Evolutionary conservation across 2,113 vertebrate genomes (phyloP), one percentile per base, ranked within the genome.

Genomic region (Colaptes auratus): DNA sequence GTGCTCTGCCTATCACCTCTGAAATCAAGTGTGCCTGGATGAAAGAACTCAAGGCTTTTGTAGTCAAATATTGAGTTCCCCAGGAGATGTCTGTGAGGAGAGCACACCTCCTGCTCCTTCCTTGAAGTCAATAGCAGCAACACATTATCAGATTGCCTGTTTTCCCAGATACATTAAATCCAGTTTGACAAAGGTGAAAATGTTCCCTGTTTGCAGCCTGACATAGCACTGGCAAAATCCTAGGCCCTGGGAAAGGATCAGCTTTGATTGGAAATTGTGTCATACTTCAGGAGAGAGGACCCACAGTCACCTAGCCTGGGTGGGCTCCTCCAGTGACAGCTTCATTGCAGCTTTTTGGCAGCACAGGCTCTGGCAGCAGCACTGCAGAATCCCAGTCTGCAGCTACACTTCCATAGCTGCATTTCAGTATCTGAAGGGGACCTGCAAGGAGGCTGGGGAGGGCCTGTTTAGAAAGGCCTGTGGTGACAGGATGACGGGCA

Each of bases 101-200:
- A 82, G 60, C 71, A 70, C 0, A 1, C 33, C 30, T 93, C 48
- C 82, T 64, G 55, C 85, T 85, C 71, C 56, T 85, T 88, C 79
- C 87, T 92, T 67, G 65, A 93, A 96, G 87, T 95, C 92, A 90
- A 83, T 48, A 92, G 84, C 15, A 77, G 48, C 89, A 91, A 80
- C 64, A 76, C 48, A 44, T 96, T 95, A 93, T 89, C 94, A 82
- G 87, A 91, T 88, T 67, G 84, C 28, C 94, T 92, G 11, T 70
- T 91, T 95, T 92, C 85, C 89, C 82, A 82, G 87, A 73, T 88
- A 89, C 33, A 56, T 85, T 93, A 73, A 85, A 87, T 88, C 67
- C 70, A 77, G 64, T 33, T 59, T 83, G 79, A 91, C 71, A 92
- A 92, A 95, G 85, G 84, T 92, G 91, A 94, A 93, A 92, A 87